Conservation (phyloP, 2,888 invertebrate species). For the Hypomecis atomaria region DNA sequence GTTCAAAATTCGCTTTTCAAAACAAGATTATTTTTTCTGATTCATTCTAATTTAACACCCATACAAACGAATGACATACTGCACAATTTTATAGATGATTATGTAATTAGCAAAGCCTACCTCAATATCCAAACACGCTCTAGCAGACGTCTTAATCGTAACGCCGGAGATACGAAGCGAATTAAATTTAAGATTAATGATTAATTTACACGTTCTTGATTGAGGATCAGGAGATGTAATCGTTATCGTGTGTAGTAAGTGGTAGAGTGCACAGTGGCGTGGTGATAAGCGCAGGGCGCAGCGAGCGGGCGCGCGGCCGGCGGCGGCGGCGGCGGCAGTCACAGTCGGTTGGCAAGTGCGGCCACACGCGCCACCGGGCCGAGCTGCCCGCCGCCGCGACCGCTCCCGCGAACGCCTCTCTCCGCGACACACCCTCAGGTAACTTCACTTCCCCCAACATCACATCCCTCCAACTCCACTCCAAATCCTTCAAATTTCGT, state of each 20-base stretch:
- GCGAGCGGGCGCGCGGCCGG: conserved; percentile 53
- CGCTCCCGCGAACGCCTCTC: conserved; percentile 61
- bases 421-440: conserved; percentile 68
- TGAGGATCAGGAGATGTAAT: conserved; percentile 54
- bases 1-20: too few species aligned
- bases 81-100: too few species aligned
- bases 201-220: conserved; percentile 32
- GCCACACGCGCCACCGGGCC: conserved; percentile 78
- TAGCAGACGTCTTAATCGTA: conserved; percentile 13
- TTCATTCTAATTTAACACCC: too few species aligned
- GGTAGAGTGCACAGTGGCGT: conserved; percentile 66
- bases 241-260: conserved; percentile 58
- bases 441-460: conserved; percentile 49
- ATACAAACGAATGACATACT: too few species aligned
- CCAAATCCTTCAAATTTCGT: conserved; percentile 42
- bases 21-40: too few species aligned
- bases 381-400: conserved; percentile 59
- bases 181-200: conserved; percentile 36
- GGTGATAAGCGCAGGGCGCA: conserved; percentile 74
- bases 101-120: conserved; percentile 10
- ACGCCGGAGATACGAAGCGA: conserved; percentile 26
- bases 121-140: conserved; percentile 14
- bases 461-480: conserved; percentile 34
- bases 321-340: conserved; percentile 68
- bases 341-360: conserved; percentile 76